A percentile compares a stretch with the other conserved stretches of the same genome.
phyloP scores from a whole-genome alignment of 2,797 vertebrate genomes.

The Gambelia wislizenii region DNA sequence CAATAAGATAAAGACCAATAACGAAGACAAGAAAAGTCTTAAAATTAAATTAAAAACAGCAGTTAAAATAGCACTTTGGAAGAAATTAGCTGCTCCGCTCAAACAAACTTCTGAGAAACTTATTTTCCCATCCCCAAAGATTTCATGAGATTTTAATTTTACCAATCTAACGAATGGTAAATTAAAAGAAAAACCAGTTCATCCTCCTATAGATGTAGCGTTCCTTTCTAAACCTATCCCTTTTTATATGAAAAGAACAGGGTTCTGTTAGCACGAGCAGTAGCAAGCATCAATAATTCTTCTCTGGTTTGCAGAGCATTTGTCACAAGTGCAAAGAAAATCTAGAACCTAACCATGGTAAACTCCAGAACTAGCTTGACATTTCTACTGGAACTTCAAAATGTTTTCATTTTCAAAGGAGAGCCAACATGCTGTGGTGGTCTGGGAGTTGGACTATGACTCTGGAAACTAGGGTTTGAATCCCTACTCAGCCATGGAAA shows the following conservation, averaged over 20 bases:
- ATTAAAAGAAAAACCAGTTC: neutral
- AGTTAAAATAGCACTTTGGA: neutral
- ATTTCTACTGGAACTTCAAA: neutral
- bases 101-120: neutral
- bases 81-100: neutral
- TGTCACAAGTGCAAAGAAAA: neutral
- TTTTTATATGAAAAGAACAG: neutral
- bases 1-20: neutral
- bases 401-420: neutral
- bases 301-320: neutral
- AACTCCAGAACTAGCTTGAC: neutral
- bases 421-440: too few species aligned
- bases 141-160: neutral
- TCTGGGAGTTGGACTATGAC: too few species aligned
- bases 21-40: neutral
- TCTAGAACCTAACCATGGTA: neutral
- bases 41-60: neutral
- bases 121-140: neutral
- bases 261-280: neutral
- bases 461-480: too few species aligned
- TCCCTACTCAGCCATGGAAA: too few species aligned
- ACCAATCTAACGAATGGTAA: neutral
- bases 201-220: neutral
- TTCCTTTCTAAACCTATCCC: neutral
- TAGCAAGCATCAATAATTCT: neutral